Evolutionary conservation across 2,888 invertebrate genomes (phyloP).

Genomic region (Epinotia ramella): DNA sequence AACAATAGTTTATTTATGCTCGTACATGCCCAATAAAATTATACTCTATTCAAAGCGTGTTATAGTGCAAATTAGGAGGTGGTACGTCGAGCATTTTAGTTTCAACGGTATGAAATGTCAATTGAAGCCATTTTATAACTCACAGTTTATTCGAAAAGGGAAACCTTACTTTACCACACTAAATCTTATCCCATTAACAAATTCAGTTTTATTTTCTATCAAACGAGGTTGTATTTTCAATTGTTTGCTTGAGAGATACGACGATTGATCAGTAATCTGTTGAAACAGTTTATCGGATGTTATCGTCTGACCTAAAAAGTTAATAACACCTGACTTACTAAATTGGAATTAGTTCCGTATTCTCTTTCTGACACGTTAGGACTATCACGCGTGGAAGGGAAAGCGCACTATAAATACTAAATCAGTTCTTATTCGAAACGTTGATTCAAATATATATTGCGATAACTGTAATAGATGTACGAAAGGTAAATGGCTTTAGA

Average conservation of each 20-base stretch:
- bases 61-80: background rate
- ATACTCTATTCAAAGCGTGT: background rate
- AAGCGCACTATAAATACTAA: background rate
- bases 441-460: background rate
- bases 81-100: conserved; percentile 4
- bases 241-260: background rate
- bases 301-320: conserved; percentile 23
- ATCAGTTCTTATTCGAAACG: background rate
- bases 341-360: background rate
- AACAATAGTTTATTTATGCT: background rate
- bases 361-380: background rate
- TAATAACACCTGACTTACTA: background rate
- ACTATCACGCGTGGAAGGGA: background rate
- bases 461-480: background rate
- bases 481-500: conserved; percentile 5
- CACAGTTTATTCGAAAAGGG: conserved; percentile 22
- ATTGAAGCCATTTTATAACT: conserved; percentile 25
- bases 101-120: background rate
- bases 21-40: background rate
- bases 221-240: background rate
- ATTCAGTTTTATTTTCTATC: background rate
- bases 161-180: background rate
- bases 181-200: background rate
- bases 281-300: conserved; percentile 8
- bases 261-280: background rate